Conservation (phyloP, 2,888 invertebrate species). For the Lasius platythorax region DNA sequence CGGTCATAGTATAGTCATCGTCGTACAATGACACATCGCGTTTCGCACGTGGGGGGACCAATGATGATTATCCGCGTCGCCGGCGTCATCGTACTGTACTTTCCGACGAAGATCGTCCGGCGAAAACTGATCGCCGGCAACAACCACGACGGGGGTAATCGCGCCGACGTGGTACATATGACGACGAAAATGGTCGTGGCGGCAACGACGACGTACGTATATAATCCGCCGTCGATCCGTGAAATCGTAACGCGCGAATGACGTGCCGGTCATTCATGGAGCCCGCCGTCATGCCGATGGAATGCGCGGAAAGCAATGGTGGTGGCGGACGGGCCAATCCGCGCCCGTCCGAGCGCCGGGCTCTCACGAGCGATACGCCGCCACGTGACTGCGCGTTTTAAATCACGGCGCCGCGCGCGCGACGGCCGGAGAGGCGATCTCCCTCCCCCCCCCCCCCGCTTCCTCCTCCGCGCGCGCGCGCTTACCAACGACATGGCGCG, state of each 20-base stretch:
- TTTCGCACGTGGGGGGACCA: constrained; percentile 62
- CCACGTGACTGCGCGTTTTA: constrained; percentile 81
- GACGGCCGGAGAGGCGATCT: not conserved
- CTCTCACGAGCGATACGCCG: constrained; percentile 73
- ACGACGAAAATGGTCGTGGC: constrained; percentile 12
- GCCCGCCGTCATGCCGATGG: constrained; percentile 82
- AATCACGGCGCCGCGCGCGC: constrained; percentile 79
- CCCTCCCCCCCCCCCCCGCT: constrained; percentile 59
- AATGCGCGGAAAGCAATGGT: constrained; percentile 78
- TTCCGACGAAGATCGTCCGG: too few relatives aligned
- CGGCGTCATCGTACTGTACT: not conserved
- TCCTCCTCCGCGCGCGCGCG: not conserved
- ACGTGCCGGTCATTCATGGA: constrained; percentile 84
- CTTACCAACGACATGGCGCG: constrained; percentile 64
- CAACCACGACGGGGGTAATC: too few relatives aligned
- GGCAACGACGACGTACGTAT: constrained; percentile 41
- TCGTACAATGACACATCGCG: constrained; percentile 81
- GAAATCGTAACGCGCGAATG: constrained; percentile 78
- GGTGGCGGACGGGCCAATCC: constrained; percentile 65
- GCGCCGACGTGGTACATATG: not conserved
- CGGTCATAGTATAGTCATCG: constrained; percentile 66
- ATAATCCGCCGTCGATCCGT: constrained; percentile 63
- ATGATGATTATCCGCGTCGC: constrained; percentile 13
- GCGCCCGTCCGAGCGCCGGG: constrained; percentile 57
- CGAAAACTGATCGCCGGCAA: too few relatives aligned